Base-by-base conservation (phyloP, 2,888 invertebrate species). In the Gortyna flavago region DNA sequence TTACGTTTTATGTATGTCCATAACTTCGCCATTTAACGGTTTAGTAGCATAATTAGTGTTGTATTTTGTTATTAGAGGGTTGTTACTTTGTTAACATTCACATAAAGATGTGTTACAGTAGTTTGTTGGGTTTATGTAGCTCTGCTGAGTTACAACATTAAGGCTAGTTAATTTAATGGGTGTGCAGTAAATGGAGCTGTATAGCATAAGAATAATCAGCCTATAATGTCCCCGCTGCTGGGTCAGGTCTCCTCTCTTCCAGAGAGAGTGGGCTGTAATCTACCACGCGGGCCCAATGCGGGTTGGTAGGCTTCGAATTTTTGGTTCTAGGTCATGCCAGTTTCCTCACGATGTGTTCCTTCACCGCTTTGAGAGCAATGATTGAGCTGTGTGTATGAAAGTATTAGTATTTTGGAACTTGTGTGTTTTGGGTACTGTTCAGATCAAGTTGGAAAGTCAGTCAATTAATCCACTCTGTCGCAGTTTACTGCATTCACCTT, bases 21-120 rank as follows among this genome's bases (percentile, higher is more conserved):
- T 89, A 81, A 86, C 64, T 79, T 38, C 16, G 72, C 35, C 73
- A 71, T 86, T 86, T 80, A 68, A 75, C 51, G 75, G 72, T 78
- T 87, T 82, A 84, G 72, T 87, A 75, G 68, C 71, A 74, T 81
- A 81, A 88, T 88, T 87, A 88, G 87, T 79, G 84, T 79, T 75
- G 69, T 78, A 38, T 84, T 83, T 66, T 83, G 72, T 54, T 75
- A 85, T 81, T 69, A 75, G 51, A 48, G 38, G 61, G 61, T 25
- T 35, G 44, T 62, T 81, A 85, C 65, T 71, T 13, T 67, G 61
- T 66, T 72, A 54, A 61, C 71, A 61, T n/a, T 48, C 35, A 11
- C 38, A 41, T 71, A 71, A 78, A 54, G n/a, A 62, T 75, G 32
- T 82, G 51, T 66, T 29, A 62, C 29, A 66, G 25, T 71, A 16